Conservation (phyloP, 2,113 vertebrate genomes). For the Tetrax tetrax region DNA sequence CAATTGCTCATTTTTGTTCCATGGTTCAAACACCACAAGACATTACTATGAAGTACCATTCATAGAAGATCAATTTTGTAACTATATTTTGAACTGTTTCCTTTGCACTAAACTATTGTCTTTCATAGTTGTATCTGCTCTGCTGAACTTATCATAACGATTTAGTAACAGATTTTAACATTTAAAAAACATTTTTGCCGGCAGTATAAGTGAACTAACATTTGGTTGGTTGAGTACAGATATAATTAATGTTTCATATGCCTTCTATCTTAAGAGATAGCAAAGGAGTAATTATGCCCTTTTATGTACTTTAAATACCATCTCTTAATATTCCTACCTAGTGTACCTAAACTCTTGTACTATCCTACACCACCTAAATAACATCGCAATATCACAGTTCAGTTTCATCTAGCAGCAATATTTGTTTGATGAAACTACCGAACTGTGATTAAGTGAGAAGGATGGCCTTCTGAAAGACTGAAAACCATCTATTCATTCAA, state of each 20-base stretch:
- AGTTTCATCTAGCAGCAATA: background rate
- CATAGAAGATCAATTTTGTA: background rate
- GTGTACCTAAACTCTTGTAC: background rate
- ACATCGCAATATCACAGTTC: background rate
- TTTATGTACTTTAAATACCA: slow-evolving; percentile 1
- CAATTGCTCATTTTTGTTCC: background rate
- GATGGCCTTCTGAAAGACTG: background rate
- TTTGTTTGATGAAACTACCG: background rate
- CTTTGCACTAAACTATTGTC: background rate
- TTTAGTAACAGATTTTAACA: slow-evolving; percentile 48
- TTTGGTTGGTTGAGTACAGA: background rate
- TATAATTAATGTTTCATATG: background rate
- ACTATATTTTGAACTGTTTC: background rate
- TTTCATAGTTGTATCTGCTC: background rate
- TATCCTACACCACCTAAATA: background rate
- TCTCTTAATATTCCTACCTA: background rate
- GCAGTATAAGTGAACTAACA: background rate
- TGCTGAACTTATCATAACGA: background rate
- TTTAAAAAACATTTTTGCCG: background rate
- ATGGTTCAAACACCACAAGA: background rate
- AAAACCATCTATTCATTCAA: background rate
- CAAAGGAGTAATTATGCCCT: background rate
- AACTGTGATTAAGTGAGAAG: background rate
- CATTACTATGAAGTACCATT: background rate
- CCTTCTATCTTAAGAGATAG: slow-evolving; percentile 1